These are phyloP conservation scores for Apis mellifera DNA, from an alignment of 1,140 invertebrate species.

Conservation along the genomic window DNA sequence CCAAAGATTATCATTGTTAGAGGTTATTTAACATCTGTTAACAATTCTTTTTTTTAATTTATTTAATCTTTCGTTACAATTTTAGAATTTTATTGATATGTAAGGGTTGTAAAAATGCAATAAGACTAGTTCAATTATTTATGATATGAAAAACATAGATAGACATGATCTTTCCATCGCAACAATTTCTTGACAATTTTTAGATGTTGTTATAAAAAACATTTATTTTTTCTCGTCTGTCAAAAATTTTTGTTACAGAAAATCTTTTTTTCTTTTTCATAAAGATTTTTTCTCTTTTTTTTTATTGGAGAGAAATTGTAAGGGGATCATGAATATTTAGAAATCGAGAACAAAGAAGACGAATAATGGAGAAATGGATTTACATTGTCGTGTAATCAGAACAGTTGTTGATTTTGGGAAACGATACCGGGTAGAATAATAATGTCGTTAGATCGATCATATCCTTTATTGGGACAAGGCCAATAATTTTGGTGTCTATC, in stretches of 20 bases:
- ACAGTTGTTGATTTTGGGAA: background rate
- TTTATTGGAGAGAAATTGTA: background rate
- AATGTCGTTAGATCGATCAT: slow-evolving; percentile 10
- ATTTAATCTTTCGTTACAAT: no score
- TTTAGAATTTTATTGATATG: no score
- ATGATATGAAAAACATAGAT: no score
- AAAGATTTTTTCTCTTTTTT: no score
- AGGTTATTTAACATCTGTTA: background rate
- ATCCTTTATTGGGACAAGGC: slow-evolving; percentile 30
- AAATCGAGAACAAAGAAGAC: background rate
- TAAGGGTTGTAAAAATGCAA: no score
- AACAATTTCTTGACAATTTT: no score
- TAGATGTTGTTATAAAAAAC: no score
- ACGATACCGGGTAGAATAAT: background rate
- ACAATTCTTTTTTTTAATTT: background rate
- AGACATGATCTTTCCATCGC: no score
- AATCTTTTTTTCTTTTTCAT: no score
- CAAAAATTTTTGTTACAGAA: no score
- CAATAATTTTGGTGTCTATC: slow-evolving; percentile 34
- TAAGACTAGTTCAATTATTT: no score
- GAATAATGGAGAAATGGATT: background rate
- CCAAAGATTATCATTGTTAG: background rate
- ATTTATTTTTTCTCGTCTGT: no score
- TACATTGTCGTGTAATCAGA: slow-evolving; percentile 6
- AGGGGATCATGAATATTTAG: background rate